Conservation (phyloP, 1,140 invertebrate species). For the Meloidogyne floridensis region DNA sequence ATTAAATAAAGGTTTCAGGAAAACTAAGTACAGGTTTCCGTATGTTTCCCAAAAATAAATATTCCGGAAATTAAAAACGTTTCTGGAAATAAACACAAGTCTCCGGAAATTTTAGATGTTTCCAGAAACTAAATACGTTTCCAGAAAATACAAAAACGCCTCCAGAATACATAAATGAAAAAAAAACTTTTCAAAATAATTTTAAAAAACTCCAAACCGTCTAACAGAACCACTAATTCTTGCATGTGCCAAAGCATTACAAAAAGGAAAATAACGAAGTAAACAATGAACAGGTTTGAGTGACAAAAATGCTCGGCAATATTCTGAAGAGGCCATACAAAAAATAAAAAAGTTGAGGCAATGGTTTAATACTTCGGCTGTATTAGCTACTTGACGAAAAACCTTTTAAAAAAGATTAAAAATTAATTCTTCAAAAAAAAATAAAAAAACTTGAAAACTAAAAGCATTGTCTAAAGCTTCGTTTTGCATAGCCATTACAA, state of each 20-base stretch:
- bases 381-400: slow-evolving; percentile 61
- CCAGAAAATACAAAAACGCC: too few relatives aligned
- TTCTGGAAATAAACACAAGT: too few relatives aligned
- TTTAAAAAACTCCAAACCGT: neutral
- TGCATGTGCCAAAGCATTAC: neutral
- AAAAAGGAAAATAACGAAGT: slow-evolving; percentile 20
- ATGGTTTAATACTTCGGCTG: slow-evolving; percentile 62
- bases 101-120: too few relatives aligned
- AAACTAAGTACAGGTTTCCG: too few relatives aligned
- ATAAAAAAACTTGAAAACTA: slow-evolving; percentile 54
- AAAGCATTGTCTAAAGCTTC: slow-evolving; percentile 50
- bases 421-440: neutral
- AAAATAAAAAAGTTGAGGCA: slow-evolving; percentile 65
- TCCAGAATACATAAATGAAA: too few relatives aligned
- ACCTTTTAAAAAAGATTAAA: slow-evolving; percentile 42
- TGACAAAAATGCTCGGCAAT: slow-evolving; percentile 55
- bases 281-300: slow-evolving; percentile 19
- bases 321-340: slow-evolving; percentile 56
- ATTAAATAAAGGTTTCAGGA: too few relatives aligned
- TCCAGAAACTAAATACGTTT: too few relatives aligned
- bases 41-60: too few relatives aligned
- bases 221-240: slow-evolving; percentile 16
- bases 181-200: neutral
- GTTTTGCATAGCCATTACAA: slow-evolving; percentile 62
- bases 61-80: too few relatives aligned